Conservation (phyloP, 2,113 vertebrate species). For the Crotophaga sulcirostris region DNA sequence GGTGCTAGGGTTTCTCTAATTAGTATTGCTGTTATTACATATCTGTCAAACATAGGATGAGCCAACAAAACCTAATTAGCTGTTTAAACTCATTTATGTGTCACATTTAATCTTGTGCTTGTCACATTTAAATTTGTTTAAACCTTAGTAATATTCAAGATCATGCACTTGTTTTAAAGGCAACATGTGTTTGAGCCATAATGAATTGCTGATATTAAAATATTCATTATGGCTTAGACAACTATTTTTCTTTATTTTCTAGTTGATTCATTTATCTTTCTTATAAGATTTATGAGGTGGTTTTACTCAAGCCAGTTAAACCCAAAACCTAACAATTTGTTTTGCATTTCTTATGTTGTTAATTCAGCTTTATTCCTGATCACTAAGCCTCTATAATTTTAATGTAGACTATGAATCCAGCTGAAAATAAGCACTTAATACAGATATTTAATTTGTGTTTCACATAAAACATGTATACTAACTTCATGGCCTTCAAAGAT, state of each 20-base stretch:
- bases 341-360: slow-evolving; percentile 16
- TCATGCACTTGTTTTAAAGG: slow-evolving; percentile 67
- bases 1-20: slow-evolving; percentile 23
- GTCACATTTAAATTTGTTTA: slow-evolving; percentile 72
- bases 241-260: slow-evolving; percentile 50
- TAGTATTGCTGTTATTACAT: slow-evolving; percentile 23
- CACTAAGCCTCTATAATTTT: not conserved
- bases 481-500: not conserved
- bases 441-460: not conserved
- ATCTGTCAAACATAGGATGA: slow-evolving; percentile 51
- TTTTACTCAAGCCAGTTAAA: slow-evolving; percentile 31
- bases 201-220: slow-evolving; percentile 68
- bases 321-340: not conserved
- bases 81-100: slow-evolving; percentile 63
- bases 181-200: slow-evolving; percentile 57
- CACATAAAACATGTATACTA: not conserved
- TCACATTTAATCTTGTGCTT: slow-evolving; percentile 69
- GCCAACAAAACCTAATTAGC: slow-evolving; percentile 68
- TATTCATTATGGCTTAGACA: slow-evolving; percentile 55
- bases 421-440: not conserved
- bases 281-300: slow-evolving; percentile 41
- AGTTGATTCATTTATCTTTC: slow-evolving; percentile 58
- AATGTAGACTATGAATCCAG: not conserved
- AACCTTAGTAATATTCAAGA: slow-evolving; percentile 74
- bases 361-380: not conserved